Evolutionary conservation across 2,888 invertebrate species (phyloP).

Genomic region (Elysia crispata): DNA sequence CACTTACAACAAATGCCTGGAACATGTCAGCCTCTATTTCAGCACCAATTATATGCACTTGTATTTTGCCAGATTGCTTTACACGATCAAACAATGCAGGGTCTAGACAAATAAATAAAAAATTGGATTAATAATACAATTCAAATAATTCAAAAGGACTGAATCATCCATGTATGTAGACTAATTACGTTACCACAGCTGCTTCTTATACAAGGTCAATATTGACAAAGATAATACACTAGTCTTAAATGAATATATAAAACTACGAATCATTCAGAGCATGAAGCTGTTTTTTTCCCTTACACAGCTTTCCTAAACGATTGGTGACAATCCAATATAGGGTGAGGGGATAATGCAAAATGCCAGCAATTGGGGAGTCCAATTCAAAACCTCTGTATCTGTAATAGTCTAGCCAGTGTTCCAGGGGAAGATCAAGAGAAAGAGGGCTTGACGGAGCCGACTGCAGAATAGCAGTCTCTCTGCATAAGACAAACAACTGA

Average conservation of each 20-base stretch:
- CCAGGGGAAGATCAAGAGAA: slow-evolving; percentile 40
- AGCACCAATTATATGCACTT: slow-evolving; percentile 68
- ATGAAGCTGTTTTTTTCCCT: slow-evolving; percentile 23
- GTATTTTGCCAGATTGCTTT: slow-evolving; percentile 14
- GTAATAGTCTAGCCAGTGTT: slow-evolving; percentile 64
- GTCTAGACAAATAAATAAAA: no score
- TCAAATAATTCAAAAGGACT: not conserved
- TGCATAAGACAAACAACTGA: slow-evolving; percentile 57
- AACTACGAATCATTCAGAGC: not conserved
- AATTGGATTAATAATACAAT: not conserved
- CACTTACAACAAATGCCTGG: slow-evolving; percentile 63
- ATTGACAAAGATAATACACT: no score
- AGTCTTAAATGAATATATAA: no score
- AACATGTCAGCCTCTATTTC: slow-evolving; percentile 72
- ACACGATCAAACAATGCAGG: slow-evolving; percentile 16
- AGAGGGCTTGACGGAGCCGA: slow-evolving; percentile 14
- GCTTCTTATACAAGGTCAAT: no score
- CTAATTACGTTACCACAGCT: no score
- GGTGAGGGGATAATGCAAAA: slow-evolving; percentile 73
- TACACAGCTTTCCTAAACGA: slow-evolving; percentile 63
- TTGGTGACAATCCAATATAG: slow-evolving; percentile 68
- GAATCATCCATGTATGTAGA: no score
- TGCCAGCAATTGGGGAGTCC: slow-evolving; percentile 70
- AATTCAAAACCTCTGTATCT: slow-evolving; percentile 63
- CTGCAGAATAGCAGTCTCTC: slow-evolving; percentile 50